Base-by-base conservation (phyloP, 2,888 invertebrate genomes). In the Odontocerum albicorne region DNA sequence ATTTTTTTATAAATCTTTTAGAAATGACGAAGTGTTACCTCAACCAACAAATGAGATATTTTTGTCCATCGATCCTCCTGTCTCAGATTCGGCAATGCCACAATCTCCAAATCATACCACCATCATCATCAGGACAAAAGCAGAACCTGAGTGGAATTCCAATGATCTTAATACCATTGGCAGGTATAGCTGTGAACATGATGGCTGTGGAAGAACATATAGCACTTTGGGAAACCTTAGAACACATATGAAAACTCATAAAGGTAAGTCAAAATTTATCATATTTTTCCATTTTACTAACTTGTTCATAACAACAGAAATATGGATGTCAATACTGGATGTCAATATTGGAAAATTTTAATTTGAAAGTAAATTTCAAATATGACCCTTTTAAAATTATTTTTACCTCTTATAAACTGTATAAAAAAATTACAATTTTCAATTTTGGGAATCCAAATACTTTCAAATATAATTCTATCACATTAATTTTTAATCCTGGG, bases 201-300 rank as follows among this genome's bases (percentile, higher is more conserved):
- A 90, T 59, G 92, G 91, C 12, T 96, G 96, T 70, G 80, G 83
- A 60, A 80, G 94, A 64, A 92, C 92, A 50, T 96, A 96, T 72
- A 95, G 93, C 69, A 96, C 96, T 4, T 88, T 92, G 63, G 96
- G 96, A 46, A 96, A 96, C 75, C 79, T 96, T 62, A 84, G 93
- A 67, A 96, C 96, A 57, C 96, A 96, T 75, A 86, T 93, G 83
- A 96, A 96, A 79, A 94, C 94, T 52, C 96, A 96, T 68, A 92
- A 89, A 86, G 96, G 96, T 94, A 77, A n/a, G n/a, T n/a, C n/a
- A n/a, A n/a, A n/a, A n/a, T n/a, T n/a, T n/a, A n/a, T n/a, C n/a
- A n/a, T n/a, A n/a, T n/a, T n/a, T n/a, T n/a, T n/a, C n/a, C n/a
- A n/a, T n/a, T n/a, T n/a, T n/a, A n/a, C n/a, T n/a, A n/a, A n/a